These are phyloP conservation scores for Nyctalus aviator DNA, from an alignment of 2,797 vertebrate species.

Conservation along the genomic window DNA sequence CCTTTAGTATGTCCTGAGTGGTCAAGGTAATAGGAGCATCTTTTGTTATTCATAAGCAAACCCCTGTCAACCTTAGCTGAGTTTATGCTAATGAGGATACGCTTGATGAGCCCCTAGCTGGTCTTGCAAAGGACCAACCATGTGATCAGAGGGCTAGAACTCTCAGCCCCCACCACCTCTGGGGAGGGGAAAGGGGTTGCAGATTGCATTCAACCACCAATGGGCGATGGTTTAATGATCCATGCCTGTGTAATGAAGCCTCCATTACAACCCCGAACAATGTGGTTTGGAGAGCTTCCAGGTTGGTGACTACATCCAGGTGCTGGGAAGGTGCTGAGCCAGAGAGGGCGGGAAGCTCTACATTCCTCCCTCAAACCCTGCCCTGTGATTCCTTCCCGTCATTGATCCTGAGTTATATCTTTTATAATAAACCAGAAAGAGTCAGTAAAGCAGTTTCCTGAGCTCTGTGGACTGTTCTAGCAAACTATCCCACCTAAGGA, in stretches of 20 bases:
- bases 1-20: background rate
- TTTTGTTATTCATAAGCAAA: background rate
- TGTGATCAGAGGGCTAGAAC: background rate
- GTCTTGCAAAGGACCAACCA: background rate
- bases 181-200: background rate
- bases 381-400: background rate
- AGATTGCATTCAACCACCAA: background rate
- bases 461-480: background rate
- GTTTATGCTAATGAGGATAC: background rate
- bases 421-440: background rate
- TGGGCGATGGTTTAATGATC: background rate
- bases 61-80: background rate
- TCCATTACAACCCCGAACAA: background rate
- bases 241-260: background rate
- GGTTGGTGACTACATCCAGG: background rate
- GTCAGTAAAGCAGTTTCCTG: background rate
- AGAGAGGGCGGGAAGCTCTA: background rate
- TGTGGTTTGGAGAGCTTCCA: background rate
- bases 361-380: accelerated
- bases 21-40: background rate
- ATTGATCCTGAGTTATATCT: background rate
- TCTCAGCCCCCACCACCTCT: background rate
- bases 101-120: background rate
- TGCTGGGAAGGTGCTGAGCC: background rate
- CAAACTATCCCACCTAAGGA: background rate